Evolutionary conservation across 1,140 invertebrate genomes (phyloP).

Genomic region (Cherax quadricarinatus): DNA sequence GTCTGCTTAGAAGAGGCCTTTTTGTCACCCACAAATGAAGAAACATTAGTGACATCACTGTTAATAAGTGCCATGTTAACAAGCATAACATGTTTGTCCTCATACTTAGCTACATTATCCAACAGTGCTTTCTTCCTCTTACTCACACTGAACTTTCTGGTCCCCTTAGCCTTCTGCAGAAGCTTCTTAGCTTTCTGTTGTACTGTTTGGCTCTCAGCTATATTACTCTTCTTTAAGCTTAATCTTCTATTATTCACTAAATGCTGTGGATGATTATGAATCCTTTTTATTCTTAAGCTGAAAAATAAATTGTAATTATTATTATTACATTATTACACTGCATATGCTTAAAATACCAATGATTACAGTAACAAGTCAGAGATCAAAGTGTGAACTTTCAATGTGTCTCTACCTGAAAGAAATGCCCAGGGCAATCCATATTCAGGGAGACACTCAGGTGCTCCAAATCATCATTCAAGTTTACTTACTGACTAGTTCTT

Average conservation of each 20-base stretch:
- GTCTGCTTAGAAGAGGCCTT: not conserved
- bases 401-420: constrained; percentile 36
- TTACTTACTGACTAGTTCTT: not conserved
- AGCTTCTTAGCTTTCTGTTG: constrained; percentile 23
- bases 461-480: constrained; percentile 24
- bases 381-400: constrained; percentile 57
- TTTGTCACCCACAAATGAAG: not conserved
- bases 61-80: not conserved
- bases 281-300: constrained; percentile 48
- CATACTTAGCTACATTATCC: not conserved
- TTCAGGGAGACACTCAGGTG: constrained; percentile 41
- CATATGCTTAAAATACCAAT: not conserved
- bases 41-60: not conserved
- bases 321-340: not conserved
- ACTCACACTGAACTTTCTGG: not conserved
- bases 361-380: constrained; percentile 22
- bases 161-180: not conserved
- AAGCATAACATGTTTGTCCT: not conserved
- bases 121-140: not conserved
- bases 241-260: not conserved
- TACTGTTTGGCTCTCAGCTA: not conserved
- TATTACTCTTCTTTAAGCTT: constrained; percentile 30
- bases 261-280: not conserved
- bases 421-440: not conserved
- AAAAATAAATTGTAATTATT: constrained; percentile 1